Percentiles rank a stretch among this genome's conserved stretches.
Evolutionary conservation across 2,113 vertebrate species (phyloP).

Genomic region (Syngnathus scovelli): DNA sequence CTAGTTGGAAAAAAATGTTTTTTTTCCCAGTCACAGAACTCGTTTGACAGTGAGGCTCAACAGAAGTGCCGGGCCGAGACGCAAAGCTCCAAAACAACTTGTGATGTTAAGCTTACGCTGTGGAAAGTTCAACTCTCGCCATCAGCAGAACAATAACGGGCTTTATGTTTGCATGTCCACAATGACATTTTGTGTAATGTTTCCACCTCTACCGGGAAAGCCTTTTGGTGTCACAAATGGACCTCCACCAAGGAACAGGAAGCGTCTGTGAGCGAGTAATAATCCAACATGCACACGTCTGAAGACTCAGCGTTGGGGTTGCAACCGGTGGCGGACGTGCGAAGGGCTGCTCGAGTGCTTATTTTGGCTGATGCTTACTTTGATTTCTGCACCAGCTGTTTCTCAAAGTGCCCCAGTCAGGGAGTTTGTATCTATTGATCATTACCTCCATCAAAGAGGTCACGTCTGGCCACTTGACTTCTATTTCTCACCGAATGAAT

Average conservation of each 20-base stretch:
- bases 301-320: neutral
- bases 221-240: neutral
- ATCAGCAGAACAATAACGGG: conserved; percentile 42
- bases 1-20: neutral
- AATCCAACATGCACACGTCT: conserved; percentile 5
- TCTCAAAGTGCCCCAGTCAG: neutral
- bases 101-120: conserved; percentile 2
- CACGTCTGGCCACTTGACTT: neutral
- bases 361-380: neutral
- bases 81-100: conserved; percentile 12
- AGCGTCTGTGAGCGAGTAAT: conserved; percentile 7
- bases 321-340: neutral
- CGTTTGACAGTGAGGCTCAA: neutral
- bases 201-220: conserved; percentile 29
- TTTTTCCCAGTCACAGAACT: neutral
- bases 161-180: conserved; percentile 40
- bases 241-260: conserved; percentile 12
- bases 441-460: conserved; percentile 1
- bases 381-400: conserved; percentile 4
- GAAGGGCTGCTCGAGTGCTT: neutral
- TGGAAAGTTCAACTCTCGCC: conserved; percentile 24
- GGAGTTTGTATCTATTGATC: conserved; percentile 5
- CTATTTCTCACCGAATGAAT: neutral
- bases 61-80: conserved; percentile 1
- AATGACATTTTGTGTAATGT: conserved; percentile 34